phyloP scores from a whole-genome alignment of 2,888 invertebrate species.

The Timema podura region DNA sequence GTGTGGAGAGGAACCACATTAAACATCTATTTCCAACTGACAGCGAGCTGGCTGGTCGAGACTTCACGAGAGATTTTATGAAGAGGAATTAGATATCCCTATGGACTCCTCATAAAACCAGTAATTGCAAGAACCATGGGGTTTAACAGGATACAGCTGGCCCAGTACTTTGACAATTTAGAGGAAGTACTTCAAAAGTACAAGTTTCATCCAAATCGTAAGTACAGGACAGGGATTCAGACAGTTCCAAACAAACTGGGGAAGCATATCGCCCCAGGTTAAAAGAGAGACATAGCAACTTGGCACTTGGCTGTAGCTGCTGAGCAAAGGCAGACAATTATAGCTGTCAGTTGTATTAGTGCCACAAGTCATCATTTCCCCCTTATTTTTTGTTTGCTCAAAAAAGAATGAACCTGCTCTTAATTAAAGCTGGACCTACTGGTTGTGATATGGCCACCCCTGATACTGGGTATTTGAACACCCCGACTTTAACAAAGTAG shows the following conservation, averaged over 20 bases:
- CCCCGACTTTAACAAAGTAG: slow-evolving; percentile 19
- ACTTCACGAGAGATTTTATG: slow-evolving; percentile 19
- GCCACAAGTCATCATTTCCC: slow-evolving; percentile 25
- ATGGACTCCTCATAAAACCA: slow-evolving; percentile 14
- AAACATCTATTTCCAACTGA: neutral
- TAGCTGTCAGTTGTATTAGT: slow-evolving; percentile 26
- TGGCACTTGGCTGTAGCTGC: slow-evolving; percentile 26
- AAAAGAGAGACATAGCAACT: slow-evolving; percentile 29
- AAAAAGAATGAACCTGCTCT: slow-evolving; percentile 23
- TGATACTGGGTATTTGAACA: slow-evolving; percentile 30
- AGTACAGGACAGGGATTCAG: slow-evolving; percentile 30
- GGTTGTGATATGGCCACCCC: slow-evolving; percentile 26
- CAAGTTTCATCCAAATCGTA: slow-evolving; percentile 14
- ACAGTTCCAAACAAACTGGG: slow-evolving; percentile 30
- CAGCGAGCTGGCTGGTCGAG: slow-evolving; percentile 11
- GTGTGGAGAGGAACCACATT: slow-evolving; percentile 9
- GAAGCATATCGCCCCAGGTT: slow-evolving; percentile 28
- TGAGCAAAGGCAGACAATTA: slow-evolving; percentile 29
- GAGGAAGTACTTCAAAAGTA: neutral
- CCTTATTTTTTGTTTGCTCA: slow-evolving; percentile 29
- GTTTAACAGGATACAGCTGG: slow-evolving; percentile 16
- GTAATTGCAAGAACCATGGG: slow-evolving; percentile 19
- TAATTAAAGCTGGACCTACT: slow-evolving; percentile 19
- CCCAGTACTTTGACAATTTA: slow-evolving; percentile 14
- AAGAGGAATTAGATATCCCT: slow-evolving; percentile 16